These are phyloP conservation scores for Callipepla californica DNA, from an alignment of 2,113 vertebrate genomes.

Conservation along the genomic window DNA sequence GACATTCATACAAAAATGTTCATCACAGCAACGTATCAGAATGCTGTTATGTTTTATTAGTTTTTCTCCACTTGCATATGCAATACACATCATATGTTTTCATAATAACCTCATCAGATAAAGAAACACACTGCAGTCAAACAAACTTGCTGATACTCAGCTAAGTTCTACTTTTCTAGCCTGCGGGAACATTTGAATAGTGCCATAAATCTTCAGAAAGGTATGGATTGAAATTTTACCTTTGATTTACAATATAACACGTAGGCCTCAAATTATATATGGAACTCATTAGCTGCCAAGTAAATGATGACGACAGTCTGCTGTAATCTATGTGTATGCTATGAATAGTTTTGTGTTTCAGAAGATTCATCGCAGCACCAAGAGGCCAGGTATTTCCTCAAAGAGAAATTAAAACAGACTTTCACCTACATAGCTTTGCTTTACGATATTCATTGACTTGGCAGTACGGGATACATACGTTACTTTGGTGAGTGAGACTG, in stretches of 20 bases:
- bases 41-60: not conserved
- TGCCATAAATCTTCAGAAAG: not conserved
- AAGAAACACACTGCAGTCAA: not conserved
- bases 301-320: not conserved
- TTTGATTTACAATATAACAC: not conserved
- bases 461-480: not conserved
- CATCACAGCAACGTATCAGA: not conserved
- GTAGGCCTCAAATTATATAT: not conserved
- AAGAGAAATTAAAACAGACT: conserved; percentile 2
- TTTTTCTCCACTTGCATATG: not conserved
- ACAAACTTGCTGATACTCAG: not conserved
- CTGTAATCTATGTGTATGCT: not conserved
- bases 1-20: not conserved
- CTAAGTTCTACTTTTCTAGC: not conserved
- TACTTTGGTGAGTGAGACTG: not conserved
- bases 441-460: not conserved
- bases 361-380: conserved; percentile 18
- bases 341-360: not conserved
- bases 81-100: not conserved
- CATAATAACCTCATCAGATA: not conserved
- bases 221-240: not conserved
- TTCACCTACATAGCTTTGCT: not conserved
- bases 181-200: not conserved
- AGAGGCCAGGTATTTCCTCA: not conserved
- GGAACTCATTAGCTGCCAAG: not conserved